phyloP scores from a whole-genome alignment of 1,140 invertebrate genomes.

The Nilaparvata lugens region DNA sequence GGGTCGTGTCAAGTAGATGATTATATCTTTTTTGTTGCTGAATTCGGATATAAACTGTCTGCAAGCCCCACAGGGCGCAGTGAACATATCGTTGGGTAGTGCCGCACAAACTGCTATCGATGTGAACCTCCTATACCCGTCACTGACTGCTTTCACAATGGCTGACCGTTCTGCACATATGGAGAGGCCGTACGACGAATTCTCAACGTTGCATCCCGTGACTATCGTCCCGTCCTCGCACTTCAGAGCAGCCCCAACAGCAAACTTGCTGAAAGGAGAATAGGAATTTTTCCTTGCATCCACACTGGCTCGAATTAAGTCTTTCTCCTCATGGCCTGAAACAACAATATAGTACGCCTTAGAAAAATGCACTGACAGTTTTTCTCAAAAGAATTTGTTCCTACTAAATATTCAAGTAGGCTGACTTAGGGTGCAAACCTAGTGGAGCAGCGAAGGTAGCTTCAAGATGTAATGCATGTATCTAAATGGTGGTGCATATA shows the following conservation, averaged over 20 bases:
- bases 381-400: too few species aligned
- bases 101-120: conserved; percentile 57
- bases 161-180: conserved; percentile 91
- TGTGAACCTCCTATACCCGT: conserved; percentile 67
- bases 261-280: conserved; percentile 86
- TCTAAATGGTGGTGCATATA: too few species aligned
- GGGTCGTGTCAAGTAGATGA: conserved; percentile 60
- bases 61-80: conserved; percentile 86
- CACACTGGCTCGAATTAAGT: conserved; percentile 52
- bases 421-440: too few species aligned
- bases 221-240: conserved; percentile 53
- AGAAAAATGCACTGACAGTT: too few species aligned
- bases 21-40: conserved; percentile 45
- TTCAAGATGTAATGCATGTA: too few species aligned
- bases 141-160: conserved; percentile 74
- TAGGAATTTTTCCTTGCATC: conserved; percentile 63
- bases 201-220: conserved; percentile 88
- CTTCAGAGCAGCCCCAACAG: conserved; percentile 79
- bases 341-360: conserved; percentile 24
- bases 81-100: conserved; percentile 54
- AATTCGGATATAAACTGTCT: conserved; percentile 77
- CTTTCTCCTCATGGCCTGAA: conserved; percentile 48
- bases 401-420: too few species aligned
- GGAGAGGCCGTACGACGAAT: conserved; percentile 62
- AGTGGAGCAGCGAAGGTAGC: too few species aligned